These are phyloP conservation scores for Podarcis raffonei DNA, from an alignment of 2,113 vertebrate genomes.

Conservation along the genomic window DNA sequence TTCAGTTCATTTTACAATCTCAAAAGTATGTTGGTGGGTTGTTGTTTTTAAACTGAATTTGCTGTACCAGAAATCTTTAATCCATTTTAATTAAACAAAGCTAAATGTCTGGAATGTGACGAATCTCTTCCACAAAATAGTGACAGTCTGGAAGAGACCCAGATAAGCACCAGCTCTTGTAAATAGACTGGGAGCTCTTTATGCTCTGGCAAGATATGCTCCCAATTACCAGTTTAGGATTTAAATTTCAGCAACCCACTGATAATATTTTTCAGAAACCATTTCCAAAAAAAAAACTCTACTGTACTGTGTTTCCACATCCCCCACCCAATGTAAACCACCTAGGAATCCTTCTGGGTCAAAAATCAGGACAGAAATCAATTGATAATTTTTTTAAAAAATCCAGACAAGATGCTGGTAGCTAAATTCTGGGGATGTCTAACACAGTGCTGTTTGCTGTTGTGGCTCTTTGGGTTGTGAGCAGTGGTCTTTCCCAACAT, in stretches of 20 bases:
- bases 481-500: background rate
- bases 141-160: no score
- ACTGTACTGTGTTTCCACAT: background rate
- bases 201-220: background rate
- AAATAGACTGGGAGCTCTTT: background rate
- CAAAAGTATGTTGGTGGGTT: no score
- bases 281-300: background rate
- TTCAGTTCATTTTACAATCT: no score
- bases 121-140: no score
- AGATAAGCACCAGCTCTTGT: background rate
- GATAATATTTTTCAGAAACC: background rate
- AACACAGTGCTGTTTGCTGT: background rate
- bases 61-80: no score
- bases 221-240: background rate
- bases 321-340: background rate
- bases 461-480: background rate
- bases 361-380: background rate
- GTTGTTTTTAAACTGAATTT: no score
- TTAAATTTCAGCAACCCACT: background rate
- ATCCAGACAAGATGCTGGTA: slow-evolving; percentile 7
- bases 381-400: background rate
- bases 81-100: no score
- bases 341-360: background rate
- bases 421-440: slow-evolving; percentile 13
- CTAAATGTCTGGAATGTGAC: no score